Percentiles rank a stretch among this genome's conserved stretches.
Evolutionary conservation across 1,140 invertebrate species (phyloP).

Genomic region (Bilobella aurantiaca): DNA sequence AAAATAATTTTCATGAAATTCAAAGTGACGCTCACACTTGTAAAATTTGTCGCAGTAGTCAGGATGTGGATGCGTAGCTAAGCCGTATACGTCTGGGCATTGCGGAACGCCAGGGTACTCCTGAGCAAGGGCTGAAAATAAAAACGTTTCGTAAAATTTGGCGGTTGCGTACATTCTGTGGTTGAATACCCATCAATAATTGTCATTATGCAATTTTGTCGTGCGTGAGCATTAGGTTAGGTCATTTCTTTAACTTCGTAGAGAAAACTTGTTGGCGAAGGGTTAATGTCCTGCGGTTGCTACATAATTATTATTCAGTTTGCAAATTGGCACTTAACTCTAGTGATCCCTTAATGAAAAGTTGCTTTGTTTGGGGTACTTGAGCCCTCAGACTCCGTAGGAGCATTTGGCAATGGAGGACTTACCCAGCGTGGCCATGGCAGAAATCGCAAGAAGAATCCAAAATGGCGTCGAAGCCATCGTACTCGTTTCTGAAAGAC

Average conservation of each 20-base stretch:
- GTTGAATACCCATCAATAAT: too few species aligned
- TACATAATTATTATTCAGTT: too few species aligned
- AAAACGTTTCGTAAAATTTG: too few species aligned
- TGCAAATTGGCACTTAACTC: too few species aligned
- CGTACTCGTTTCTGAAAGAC: neutral
- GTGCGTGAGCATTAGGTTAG: too few species aligned
- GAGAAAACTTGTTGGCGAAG: too few species aligned
- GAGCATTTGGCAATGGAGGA: too few species aligned
- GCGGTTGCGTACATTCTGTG: too few species aligned
- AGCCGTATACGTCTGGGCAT: slow-evolving; percentile 58
- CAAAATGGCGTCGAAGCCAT: neutral
- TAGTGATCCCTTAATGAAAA: too few species aligned
- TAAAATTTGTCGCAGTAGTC: slow-evolving; percentile 77
- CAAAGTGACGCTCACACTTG: slow-evolving; percentile 61
- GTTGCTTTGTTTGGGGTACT: neutral
- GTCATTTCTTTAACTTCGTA: too few species aligned
- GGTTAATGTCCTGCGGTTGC: too few species aligned
- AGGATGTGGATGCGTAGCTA: slow-evolving; percentile 70
- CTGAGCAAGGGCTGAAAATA: slow-evolving; percentile 12
- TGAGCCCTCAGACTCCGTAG: neutral
- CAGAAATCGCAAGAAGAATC: neutral
- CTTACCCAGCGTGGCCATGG: neutral
- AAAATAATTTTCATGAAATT: neutral
- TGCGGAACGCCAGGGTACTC: slow-evolving; percentile 28
- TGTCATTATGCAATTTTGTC: too few species aligned